These are phyloP conservation scores for Nautilus pompilius DNA, from an alignment of 1,140 invertebrate species.

Conservation along the genomic window DNA sequence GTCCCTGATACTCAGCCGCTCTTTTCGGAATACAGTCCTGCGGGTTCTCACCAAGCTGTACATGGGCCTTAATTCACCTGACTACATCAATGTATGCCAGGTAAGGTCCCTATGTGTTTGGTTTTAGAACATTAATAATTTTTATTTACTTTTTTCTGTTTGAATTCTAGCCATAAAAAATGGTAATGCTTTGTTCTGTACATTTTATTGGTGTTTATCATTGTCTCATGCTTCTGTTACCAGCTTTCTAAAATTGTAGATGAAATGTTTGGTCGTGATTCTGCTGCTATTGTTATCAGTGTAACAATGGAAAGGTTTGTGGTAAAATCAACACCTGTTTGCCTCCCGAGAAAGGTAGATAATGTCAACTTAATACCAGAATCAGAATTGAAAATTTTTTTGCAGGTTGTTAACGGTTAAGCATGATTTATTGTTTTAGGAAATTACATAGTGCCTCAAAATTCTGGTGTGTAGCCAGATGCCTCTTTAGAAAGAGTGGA, in stretches of 20 bases:
- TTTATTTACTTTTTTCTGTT: neutral
- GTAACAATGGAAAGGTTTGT: no score
- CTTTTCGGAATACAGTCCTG: conserved; percentile 86
- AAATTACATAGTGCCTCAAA: neutral
- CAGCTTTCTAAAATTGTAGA: no score
- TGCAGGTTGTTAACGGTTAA: neutral
- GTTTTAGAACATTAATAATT: neutral
- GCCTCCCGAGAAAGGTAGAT: neutral
- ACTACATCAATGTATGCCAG: conserved; percentile 86
- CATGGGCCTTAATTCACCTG: conserved; percentile 77
- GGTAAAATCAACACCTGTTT: no score
- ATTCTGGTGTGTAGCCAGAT: neutral
- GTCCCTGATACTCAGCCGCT: conserved; percentile 90
- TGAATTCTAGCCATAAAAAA: no score
- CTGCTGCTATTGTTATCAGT: no score
- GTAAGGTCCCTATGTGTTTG: conserved; percentile 13
- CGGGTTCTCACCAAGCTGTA: conserved; percentile 87
- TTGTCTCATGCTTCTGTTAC: no score
- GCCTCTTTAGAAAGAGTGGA: neutral
- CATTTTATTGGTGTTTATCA: no score
- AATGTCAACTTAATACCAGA: neutral
- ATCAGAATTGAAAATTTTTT: neutral
- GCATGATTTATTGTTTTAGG: neutral
- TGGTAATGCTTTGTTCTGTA: no score
- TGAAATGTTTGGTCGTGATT: no score